Evolutionary conservation across 1,140 invertebrate genomes (phyloP), one percentile per base, ranked within the genome.

Genomic region (Mizuhopecten yessoensis): DNA sequence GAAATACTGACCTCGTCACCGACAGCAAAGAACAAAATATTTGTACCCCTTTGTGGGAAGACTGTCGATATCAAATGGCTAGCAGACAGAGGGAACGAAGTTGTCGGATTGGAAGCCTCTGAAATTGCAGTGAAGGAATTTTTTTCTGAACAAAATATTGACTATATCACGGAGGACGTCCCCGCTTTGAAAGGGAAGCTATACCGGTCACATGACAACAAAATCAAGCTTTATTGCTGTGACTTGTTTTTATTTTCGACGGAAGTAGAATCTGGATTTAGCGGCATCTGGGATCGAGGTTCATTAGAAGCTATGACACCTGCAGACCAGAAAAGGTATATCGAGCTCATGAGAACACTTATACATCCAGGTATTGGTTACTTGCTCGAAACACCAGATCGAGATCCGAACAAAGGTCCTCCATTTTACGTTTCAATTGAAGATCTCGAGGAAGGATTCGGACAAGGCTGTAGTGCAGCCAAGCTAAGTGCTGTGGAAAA

Each of bases 251-350:
- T 90, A 17, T 90, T 90, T 29, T 86, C n/a, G 13, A 2, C 89
- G 0, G 86, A 36, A 29, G 1, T 90, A 86, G 89, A 90, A 90
- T 42, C n/a, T 17, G 36, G 86, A 17, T 90, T 90, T 45, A 86
- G 86, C 33, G 89, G 89, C 2, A 87, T 90, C 7, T 90, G 89
- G 89, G 89, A 90, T 23, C 89, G 89, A 86, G 89, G 75, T 11
- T 87, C 89, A 1, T 87, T 86, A 2, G 42, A 39, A 33, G 86
- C 34, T 17, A 10, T 90, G 1, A 1, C 23, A n/a, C 57, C 57
- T 29, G n/a, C 1, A 75, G 5, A n/a, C n/a, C 57, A 13, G 57
- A 29, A 75, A n/a, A 29, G n/a, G 29, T 75, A 29, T 29, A 9
- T 29, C 23, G n/a, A 29, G 57, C 0, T 75, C 1, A 75, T 75